Evolutionary conservation across 2,797 vertebrate genomes (phyloP).

Genomic region (Tapera naevia): DNA sequence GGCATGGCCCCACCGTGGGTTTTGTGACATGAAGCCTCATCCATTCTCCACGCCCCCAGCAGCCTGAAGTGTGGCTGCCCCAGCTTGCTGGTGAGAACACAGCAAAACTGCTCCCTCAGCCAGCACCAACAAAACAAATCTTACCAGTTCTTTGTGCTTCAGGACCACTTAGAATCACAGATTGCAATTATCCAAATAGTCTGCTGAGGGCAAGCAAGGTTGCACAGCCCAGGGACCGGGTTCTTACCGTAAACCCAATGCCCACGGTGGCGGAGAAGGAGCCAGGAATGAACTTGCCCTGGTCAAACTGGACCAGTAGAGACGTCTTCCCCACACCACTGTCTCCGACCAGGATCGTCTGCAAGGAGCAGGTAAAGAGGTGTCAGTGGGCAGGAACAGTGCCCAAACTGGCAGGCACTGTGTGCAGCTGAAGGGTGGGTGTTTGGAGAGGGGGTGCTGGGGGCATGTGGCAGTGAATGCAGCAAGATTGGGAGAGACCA

Average conservation of each 20-base stretch:
- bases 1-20: fast-evolving
- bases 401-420: background rate
- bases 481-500: background rate
- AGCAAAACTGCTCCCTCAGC: background rate
- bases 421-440: fast-evolving
- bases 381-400: fast-evolving
- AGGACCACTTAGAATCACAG: background rate
- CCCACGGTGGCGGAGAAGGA: conserved; percentile 95
- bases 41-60: background rate
- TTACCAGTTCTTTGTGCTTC: background rate
- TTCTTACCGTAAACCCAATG: conserved; percentile 94
- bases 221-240: background rate
- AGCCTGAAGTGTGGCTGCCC: fast-evolving
- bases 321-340: conserved; percentile 94
- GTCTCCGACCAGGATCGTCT: conserved; percentile 95
- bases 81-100: background rate
- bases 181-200: background rate
- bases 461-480: background rate
- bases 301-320: conserved; percentile 94
- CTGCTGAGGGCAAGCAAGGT: background rate
- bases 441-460: background rate
- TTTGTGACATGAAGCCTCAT: background rate
- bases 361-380: conserved; percentile 37
- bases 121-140: background rate
- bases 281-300: conserved; percentile 95